These are phyloP conservation scores for Panagrolaimus sp. DNA, from an alignment of 1,140 invertebrate species.

Conservation along the genomic window DNA sequence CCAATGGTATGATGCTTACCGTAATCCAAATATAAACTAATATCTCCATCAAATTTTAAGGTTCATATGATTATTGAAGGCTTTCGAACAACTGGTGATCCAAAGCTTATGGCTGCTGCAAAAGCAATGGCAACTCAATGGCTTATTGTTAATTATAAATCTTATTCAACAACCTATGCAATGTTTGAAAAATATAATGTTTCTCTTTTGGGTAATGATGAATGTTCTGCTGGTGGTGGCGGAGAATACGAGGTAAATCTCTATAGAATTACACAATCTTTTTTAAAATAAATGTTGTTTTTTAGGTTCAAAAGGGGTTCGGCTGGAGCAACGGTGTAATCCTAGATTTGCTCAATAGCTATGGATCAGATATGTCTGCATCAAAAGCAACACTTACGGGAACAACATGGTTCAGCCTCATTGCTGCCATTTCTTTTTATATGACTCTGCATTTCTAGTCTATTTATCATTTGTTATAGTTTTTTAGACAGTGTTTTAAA, in stretches of 20 bases:
- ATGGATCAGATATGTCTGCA: conserved; percentile 38
- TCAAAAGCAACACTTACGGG: background rate
- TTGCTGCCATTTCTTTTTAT: too few species aligned
- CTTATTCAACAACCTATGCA: conserved; percentile 67
- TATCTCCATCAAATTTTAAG: conserved; percentile 21
- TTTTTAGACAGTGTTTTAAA: too few species aligned
- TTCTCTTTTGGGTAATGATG: conserved; percentile 37
- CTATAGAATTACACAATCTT: background rate
- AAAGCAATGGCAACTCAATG: conserved; percentile 67
- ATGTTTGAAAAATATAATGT: conserved; percentile 83
- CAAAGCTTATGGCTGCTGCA: conserved; percentile 47
- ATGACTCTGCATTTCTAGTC: too few species aligned
- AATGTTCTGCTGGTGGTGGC: conserved; percentile 43
- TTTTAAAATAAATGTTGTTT: too few species aligned
- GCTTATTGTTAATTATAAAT: conserved; percentile 75
- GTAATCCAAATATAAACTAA: conserved; percentile 30
- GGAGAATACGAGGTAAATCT: conserved; percentile 51
- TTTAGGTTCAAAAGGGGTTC: conserved; percentile 64
- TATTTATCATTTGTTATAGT: too few species aligned
- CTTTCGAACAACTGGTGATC: conserved; percentile 63
- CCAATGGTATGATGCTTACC: conserved; percentile 36
- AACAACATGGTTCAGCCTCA: too few species aligned
- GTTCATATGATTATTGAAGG: conserved; percentile 55
- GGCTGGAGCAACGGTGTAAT: conserved; percentile 73
- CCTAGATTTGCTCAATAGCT: conserved; percentile 51